phyloP scores from a whole-genome alignment of 1,140 invertebrate genomes.

The Drosophila dunni region DNA sequence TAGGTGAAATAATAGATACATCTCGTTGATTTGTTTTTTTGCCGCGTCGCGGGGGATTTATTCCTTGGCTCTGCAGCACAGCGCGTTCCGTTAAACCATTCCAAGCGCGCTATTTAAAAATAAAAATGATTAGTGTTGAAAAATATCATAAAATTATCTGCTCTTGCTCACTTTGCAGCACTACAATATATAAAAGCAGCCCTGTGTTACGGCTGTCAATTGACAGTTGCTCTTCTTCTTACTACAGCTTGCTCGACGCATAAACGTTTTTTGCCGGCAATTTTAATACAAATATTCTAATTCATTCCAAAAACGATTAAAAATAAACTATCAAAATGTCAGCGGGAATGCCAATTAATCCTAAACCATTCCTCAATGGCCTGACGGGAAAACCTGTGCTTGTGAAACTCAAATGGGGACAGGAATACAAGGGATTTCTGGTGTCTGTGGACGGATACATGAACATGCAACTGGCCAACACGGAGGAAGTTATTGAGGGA shows the following conservation, averaged over 20 bases:
- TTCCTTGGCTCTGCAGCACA: slow-evolving; percentile 64
- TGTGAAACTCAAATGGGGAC: slow-evolving; percentile 99
- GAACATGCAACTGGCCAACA: slow-evolving; percentile 99
- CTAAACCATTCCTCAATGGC: slow-evolving; percentile 99
- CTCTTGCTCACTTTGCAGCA: slow-evolving; percentile 21
- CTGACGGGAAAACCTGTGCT: slow-evolving; percentile 98
- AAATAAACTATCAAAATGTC: slow-evolving; percentile 86
- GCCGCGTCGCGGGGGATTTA: slow-evolving; percentile 60
- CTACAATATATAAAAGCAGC: slow-evolving; percentile 11
- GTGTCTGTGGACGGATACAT: slow-evolving; percentile 99
- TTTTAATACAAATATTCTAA: slow-evolving; percentile 34
- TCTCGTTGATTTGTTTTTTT: slow-evolving; percentile 45
- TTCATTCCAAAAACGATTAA: slow-evolving; percentile 32
- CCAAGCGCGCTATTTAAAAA: slow-evolving; percentile 82
- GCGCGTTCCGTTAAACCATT: slow-evolving; percentile 83
- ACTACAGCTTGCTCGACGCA: slow-evolving; percentile 37
- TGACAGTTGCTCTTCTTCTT: slow-evolving; percentile 48
- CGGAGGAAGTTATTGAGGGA: slow-evolving; percentile 99
- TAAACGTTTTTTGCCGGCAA: slow-evolving; percentile 64
- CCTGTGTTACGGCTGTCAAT: slow-evolving; percentile 21
- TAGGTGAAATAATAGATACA: background rate
- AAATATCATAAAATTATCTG: slow-evolving; percentile 2
- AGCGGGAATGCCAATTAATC: slow-evolving; percentile 98
- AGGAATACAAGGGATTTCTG: slow-evolving; percentile 99
- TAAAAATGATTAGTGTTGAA: slow-evolving; percentile 6